Evolutionary conservation across 2,888 invertebrate species (phyloP).

Genomic region (Lepidochrysops patricia): DNA sequence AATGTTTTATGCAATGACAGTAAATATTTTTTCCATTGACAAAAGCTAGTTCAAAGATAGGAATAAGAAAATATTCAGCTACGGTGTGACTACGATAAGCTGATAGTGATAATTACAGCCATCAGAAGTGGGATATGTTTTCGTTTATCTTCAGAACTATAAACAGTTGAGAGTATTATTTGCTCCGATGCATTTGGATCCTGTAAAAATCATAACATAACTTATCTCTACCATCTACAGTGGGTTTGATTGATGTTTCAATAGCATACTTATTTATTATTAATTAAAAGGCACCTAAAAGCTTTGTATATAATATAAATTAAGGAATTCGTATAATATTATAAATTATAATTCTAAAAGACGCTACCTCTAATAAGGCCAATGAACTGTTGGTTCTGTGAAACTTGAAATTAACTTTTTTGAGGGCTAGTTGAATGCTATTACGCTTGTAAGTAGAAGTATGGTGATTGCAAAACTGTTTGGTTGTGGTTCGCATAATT

Average conservation of each 20-base stretch:
- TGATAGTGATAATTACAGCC: constrained; percentile 36
- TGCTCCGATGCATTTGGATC: constrained; percentile 55
- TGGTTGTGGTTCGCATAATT: neutral
- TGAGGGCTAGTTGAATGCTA: constrained; percentile 47
- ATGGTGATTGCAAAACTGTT: neutral
- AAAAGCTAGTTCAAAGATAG: too few relatives aligned
- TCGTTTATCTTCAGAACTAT: constrained; percentile 44
- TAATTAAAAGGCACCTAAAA: too few relatives aligned
- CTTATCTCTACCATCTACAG: neutral
- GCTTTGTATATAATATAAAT: neutral
- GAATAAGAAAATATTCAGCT: too few relatives aligned
- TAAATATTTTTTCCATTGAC: too few relatives aligned
- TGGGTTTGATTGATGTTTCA: too few relatives aligned
- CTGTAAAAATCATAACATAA: constrained; percentile 29
- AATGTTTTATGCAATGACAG: neutral
- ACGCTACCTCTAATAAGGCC: constrained; percentile 32
- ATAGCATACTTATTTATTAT: too few relatives aligned
- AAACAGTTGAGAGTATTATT: constrained; percentile 55
- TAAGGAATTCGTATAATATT: neutral
- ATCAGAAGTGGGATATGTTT: constrained; percentile 43
- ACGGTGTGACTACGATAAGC: too few relatives aligned
- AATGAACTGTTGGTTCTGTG: constrained; percentile 49
- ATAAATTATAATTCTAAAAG: neutral
- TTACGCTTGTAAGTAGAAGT: constrained; percentile 40
- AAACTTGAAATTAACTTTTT: constrained; percentile 47